phyloP scores from a whole-genome alignment of 2,888 invertebrate species.

The Willowsia nigromaculata region DNA sequence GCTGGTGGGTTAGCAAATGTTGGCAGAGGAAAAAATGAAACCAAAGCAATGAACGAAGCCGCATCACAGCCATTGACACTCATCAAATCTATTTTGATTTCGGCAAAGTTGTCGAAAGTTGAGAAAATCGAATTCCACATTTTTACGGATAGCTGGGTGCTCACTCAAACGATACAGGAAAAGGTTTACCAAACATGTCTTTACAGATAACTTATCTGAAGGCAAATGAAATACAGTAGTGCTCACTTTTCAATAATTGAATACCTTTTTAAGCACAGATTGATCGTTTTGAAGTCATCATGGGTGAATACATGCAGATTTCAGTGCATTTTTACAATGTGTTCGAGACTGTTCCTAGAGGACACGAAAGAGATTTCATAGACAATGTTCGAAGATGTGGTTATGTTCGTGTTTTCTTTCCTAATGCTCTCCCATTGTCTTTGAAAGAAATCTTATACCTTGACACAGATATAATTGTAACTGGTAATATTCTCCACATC shows the following conservation, averaged over 20 bases:
- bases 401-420: slow-evolving; percentile 24
- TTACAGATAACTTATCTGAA: too few species aligned
- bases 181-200: too few species aligned
- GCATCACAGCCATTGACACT: neutral
- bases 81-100: slow-evolving; percentile 4
- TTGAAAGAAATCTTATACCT: slow-evolving; percentile 13
- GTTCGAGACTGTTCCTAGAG: neutral
- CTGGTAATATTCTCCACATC: slow-evolving; percentile 23
- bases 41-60: neutral
- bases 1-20: neutral
- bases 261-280: neutral
- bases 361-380: neutral
- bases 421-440: neutral
- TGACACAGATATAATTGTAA: slow-evolving; percentile 13
- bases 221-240: too few species aligned
- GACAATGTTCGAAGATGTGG: neutral
- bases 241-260: neutral
- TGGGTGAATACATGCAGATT: neutral
- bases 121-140: neutral
- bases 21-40: neutral
- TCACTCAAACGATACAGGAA: neutral
- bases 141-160: slow-evolving; percentile 26
- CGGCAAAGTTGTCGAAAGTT: neutral
- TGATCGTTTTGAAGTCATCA: neutral
- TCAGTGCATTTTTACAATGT: neutral